Percentiles rank a stretch among this genome's conserved stretches.
Conservation (phyloP, 2,797 vertebrate species). For the Decapterus maruadsi region DNA sequence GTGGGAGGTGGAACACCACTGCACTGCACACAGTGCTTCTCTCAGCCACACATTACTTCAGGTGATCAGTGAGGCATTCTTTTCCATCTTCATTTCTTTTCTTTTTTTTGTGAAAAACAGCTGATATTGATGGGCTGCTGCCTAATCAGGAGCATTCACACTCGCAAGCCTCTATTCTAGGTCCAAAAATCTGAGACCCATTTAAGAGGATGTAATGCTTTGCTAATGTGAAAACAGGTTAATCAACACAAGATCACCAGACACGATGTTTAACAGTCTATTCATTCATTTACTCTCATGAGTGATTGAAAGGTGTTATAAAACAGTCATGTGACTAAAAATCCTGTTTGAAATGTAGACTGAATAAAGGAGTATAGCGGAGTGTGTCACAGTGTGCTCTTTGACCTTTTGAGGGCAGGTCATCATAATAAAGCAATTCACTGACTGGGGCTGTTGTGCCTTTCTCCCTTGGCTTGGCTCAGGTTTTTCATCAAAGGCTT, state of each 20-base stretch:
- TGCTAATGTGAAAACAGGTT: neutral
- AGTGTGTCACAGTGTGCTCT: slow-evolving; percentile 72
- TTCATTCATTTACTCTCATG: neutral
- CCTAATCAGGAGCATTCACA: too few relatives aligned
- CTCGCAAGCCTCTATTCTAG: neutral
- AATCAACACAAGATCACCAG: neutral
- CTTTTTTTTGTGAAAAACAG: too few relatives aligned
- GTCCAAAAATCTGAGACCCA: neutral
- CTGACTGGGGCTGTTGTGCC: slow-evolving; percentile 43
- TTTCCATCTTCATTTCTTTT: too few relatives aligned
- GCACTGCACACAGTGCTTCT: too few relatives aligned
- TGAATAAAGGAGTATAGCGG: slow-evolving; percentile 16
- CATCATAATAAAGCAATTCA: slow-evolving; percentile 80
- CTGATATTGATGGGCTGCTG: too few relatives aligned
- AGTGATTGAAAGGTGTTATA: neutral
- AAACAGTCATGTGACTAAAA: neutral
- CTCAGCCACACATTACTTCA: too few relatives aligned
- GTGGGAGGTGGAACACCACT: too few relatives aligned
- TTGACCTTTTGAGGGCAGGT: slow-evolving; percentile 75
- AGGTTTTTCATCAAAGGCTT: slow-evolving; percentile 78
- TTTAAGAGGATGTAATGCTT: neutral
- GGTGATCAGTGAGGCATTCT: too few relatives aligned
- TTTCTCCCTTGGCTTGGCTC: slow-evolving; percentile 49
- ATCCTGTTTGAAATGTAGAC: neutral
- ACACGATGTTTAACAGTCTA: neutral